Evolutionary conservation across 2,797 vertebrate genomes (phyloP).

Genomic region (Lophius americanus): DNA sequence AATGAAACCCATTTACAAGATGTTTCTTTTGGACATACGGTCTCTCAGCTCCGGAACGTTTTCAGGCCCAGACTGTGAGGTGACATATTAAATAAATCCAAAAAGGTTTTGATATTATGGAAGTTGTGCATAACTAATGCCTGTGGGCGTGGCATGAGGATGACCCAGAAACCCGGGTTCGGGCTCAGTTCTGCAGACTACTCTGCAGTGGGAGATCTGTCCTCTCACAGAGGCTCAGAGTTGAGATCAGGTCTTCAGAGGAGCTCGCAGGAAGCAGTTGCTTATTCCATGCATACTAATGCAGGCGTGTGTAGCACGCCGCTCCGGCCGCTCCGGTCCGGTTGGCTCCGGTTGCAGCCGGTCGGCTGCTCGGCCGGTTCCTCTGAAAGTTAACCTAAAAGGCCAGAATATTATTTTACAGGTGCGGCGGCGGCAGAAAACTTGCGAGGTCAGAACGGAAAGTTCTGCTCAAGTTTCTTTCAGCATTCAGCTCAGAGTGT

Average conservation of each 20-base stretch:
- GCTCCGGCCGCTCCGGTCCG: constrained; percentile 40
- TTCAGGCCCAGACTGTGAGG: too few species aligned
- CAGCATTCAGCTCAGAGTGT: constrained; percentile 23
- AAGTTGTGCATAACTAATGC: too few species aligned
- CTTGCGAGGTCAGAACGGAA: constrained; percentile 40
- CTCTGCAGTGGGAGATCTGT: constrained; percentile 34
- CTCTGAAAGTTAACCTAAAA: constrained; percentile 52
- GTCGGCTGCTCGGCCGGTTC: constrained; percentile 45
- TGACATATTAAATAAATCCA: too few species aligned
- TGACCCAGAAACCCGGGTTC: constrained; percentile 40
- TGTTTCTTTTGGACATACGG: too few species aligned
- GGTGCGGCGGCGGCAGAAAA: constrained; percentile 39
- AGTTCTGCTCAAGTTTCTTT: constrained; percentile 43
- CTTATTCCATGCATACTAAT: constrained; percentile 65
- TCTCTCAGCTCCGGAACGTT: too few species aligned
- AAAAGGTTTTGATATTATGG: too few species aligned
- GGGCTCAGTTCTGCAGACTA: constrained; percentile 37
- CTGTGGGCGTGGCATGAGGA: constrained; percentile 28
- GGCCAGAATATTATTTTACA: constrained; percentile 40
- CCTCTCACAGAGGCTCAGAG: constrained; percentile 29
- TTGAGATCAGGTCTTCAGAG: constrained; percentile 35
- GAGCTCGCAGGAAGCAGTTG: constrained; percentile 33
- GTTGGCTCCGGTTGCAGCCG: constrained; percentile 42
- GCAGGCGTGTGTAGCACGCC: constrained; percentile 41
- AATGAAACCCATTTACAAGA: too few species aligned